phyloP scores from a whole-genome alignment of 1,140 invertebrate genomes.

The Heliothis virescens region DNA sequence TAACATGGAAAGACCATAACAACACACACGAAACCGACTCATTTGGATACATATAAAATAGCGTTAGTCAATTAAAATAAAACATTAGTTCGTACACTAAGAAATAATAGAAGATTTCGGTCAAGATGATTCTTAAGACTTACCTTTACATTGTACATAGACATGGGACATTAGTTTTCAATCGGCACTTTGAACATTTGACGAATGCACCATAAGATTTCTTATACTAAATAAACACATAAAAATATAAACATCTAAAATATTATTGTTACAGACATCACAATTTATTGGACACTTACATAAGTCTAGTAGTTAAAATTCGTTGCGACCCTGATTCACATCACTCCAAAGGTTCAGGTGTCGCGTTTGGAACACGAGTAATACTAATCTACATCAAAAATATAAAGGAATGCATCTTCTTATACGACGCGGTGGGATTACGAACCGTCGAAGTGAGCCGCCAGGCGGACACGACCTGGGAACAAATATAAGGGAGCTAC shows the following conservation, averaged over 20 bases:
- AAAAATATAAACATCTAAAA: constrained; percentile 85
- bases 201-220: constrained; percentile 69
- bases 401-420: constrained; percentile 69
- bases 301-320: constrained; percentile 79
- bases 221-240: constrained; percentile 84
- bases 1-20: constrained; percentile 49
- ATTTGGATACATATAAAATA: constrained; percentile 29
- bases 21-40: constrained; percentile 36
- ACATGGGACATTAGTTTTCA: constrained; percentile 48
- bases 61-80: constrained; percentile 54
- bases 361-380: constrained; percentile 64
- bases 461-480: constrained; percentile 82
- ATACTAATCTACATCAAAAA: constrained; percentile 53
- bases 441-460: constrained; percentile 82
- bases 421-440: constrained; percentile 66
- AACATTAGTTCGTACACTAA: constrained; percentile 34
- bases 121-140: constrained; percentile 50
- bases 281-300: constrained; percentile 82
- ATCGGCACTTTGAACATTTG: constrained; percentile 73
- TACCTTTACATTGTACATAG: constrained; percentile 49
- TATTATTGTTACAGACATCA: constrained; percentile 85
- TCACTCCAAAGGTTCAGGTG: constrained; percentile 57
- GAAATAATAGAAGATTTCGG: constrained; percentile 40
- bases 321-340: constrained; percentile 72
- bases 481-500: constrained; percentile 38